A percentile compares a stretch with the other conserved stretches of the same genome.
These are phyloP conservation scores for Aphodius granarius DNA, from an alignment of 2,888 invertebrate genomes.

Conservation along the genomic window DNA sequence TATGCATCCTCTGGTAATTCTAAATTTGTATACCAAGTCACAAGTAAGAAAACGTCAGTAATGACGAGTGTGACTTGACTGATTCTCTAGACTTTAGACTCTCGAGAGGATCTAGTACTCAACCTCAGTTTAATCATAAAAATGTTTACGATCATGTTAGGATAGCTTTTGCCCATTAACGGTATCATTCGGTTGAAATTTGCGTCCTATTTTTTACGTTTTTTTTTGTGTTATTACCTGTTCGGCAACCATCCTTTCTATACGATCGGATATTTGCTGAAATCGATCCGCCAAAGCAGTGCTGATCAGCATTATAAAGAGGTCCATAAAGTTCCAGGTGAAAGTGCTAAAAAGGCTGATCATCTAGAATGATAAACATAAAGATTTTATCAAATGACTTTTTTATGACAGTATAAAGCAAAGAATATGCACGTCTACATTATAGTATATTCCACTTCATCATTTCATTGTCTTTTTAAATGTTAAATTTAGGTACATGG, in stretches of 20 bases:
- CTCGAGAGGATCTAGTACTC: too few species aligned
- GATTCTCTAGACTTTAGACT: too few species aligned
- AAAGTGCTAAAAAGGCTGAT: conserved; percentile 22
- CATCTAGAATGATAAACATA: conserved; percentile 7
- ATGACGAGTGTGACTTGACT: too few species aligned
- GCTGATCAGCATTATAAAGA: conserved; percentile 20
- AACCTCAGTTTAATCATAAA: background rate
- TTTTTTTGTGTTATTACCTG: background rate
- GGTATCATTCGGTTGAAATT: background rate
- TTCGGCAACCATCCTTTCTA: background rate
- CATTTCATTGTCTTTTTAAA: too few species aligned
- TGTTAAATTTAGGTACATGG: too few species aligned
- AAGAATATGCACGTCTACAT: too few species aligned
- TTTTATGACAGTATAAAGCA: too few species aligned
- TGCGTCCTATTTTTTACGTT: background rate
- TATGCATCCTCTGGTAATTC: too few species aligned
- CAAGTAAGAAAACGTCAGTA: too few species aligned
- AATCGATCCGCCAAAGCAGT: conserved; percentile 4
- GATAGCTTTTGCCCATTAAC: background rate
- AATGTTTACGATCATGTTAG: background rate
- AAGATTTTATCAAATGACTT: too few species aligned
- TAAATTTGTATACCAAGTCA: too few species aligned
- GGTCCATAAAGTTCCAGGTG: conserved; percentile 24
- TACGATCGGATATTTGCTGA: conserved; percentile 11
- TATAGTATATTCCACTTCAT: too few species aligned